A percentile compares a stretch with the other conserved stretches of the same genome.
These are phyloP conservation scores for Dendrocopos noguchii DNA, from an alignment of 2,113 vertebrate genomes.

Conservation along the genomic window DNA sequence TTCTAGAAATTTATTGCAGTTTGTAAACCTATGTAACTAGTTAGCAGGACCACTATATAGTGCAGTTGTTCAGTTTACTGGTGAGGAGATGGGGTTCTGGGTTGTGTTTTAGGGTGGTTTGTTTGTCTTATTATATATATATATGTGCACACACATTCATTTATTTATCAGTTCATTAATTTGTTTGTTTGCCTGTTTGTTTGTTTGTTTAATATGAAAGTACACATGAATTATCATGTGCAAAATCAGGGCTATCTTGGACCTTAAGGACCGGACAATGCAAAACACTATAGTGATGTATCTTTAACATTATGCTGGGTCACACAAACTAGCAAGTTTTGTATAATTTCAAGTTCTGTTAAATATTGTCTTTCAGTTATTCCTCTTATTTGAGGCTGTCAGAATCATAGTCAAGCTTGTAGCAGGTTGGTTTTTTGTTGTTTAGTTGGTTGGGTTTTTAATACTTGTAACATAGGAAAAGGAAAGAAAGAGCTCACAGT, in stretches of 20 bases:
- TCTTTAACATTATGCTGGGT: background rate
- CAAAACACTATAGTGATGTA: background rate
- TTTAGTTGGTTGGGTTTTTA: too few relatives aligned
- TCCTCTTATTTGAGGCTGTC: background rate
- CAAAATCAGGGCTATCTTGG: background rate
- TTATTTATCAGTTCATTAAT: too few relatives aligned
- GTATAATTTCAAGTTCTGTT: background rate
- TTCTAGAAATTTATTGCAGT: background rate
- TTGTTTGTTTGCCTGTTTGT: too few relatives aligned
- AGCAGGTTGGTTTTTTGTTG: too few relatives aligned
- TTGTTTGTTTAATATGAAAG: too few relatives aligned
- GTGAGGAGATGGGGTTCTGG: background rate
- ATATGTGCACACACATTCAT: too few relatives aligned
- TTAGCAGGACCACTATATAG: background rate
- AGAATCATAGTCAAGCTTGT: background rate
- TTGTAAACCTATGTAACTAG: background rate
- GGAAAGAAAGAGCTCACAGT: background rate
- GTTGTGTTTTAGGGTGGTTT: background rate
- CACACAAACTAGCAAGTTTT: background rate
- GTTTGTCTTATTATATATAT: background rate
- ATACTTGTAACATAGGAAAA: background rate
- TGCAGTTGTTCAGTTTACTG: background rate
- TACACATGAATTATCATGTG: too few relatives aligned
- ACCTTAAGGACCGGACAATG: background rate
- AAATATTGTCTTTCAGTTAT: background rate